These are phyloP conservation scores for Eupsittula cactorum DNA, from an alignment of 2,113 vertebrate genomes.

Conservation along the genomic window DNA sequence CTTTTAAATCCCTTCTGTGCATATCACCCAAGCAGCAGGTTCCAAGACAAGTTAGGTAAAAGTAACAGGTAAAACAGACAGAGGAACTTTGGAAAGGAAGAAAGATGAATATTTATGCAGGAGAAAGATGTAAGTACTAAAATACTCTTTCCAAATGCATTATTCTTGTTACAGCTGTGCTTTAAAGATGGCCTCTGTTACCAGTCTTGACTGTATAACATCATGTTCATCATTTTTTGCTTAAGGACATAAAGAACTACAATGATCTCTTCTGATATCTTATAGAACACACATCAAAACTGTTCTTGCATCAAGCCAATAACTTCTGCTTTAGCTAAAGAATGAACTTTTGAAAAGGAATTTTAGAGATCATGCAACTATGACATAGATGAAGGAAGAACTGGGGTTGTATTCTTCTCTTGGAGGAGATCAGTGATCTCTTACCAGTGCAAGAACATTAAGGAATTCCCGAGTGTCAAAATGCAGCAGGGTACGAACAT, in stretches of 20 bases:
- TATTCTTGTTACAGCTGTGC: background rate
- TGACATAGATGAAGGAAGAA: background rate
- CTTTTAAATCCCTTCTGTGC: background rate
- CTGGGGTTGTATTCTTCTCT: background rate
- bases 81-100: background rate
- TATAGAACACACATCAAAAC: background rate
- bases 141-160: background rate
- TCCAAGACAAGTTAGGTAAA: background rate
- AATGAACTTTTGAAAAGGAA: background rate
- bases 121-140: background rate
- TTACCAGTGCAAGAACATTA: slow-evolving; percentile 96
- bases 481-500: slow-evolving; percentile 89
- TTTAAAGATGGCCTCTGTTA: background rate
- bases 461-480: slow-evolving; percentile 97
- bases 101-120: background rate
- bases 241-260: background rate
- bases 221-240: background rate
- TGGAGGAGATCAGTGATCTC: background rate
- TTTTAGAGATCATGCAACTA: background rate
- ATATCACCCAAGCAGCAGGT: background rate
- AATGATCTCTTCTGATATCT: background rate
- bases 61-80: background rate
- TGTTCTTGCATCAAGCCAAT: background rate
- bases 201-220: background rate
- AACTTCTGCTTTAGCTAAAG: background rate